Evolutionary conservation across 2,113 vertebrate genomes (phyloP), one percentile per base, ranked within the genome.

Genomic region (Oxyura jamaicensis): DNA sequence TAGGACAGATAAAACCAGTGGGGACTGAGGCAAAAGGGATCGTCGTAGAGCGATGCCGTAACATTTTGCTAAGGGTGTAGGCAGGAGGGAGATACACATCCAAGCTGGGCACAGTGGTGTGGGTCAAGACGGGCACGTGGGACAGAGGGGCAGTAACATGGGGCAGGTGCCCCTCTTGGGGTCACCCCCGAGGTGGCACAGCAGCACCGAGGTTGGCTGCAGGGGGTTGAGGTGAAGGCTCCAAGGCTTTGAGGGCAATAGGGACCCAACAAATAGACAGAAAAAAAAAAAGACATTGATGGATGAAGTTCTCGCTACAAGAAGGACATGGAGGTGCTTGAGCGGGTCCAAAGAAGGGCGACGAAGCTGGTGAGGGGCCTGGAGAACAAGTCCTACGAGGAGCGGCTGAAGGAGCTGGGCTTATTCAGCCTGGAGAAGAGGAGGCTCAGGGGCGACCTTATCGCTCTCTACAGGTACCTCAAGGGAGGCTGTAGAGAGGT

Each of bases 1-100:
- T 52, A 66, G 19, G 3, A 1, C 1, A 6, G 8, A 11, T 33
- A 5, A 59, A 77, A 50, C 1, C 20, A 21, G 33, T 2, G 9
- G 36, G n/a, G 31, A 44, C 31, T 50, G 63, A 31, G 1, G 3
- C 7, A 18, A 21, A 71, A 59, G 1, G 68, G 68, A 6, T 52
- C 29, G 7, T 3, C 33, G 60, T 25, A 53, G 13, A 41, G 19
- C 0, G 0, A 4, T 21, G 14, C 16, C 8, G 2, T 5, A 59
- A 11, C 5, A 4, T 41, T 71, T 41, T 69, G n/a, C 35, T 10
- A 8, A 35, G 39, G 56, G 33, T 13, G 9, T 20, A 0, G 2
- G 58, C 53, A 72, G 35, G 4, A 39, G 44, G 36, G 17, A 41
- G 74, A 29, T 58, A 13, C 2, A 35, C 58, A 35, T 8, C 42